Evolutionary conservation across 2,113 vertebrate species (phyloP).

Genomic region (Procapra przewalskii): DNA sequence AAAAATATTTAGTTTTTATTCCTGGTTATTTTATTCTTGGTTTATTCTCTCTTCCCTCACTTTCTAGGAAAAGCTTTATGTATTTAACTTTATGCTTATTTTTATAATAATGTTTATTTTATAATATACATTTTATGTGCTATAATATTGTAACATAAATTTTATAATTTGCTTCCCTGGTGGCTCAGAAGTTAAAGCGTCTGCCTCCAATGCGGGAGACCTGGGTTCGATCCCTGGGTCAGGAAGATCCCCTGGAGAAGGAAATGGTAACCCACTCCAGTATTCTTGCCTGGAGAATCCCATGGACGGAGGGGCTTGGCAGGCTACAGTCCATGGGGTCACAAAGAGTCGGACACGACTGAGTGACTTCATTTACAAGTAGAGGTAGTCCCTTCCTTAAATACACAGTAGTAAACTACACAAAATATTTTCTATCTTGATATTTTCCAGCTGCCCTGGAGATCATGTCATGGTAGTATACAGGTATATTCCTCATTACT

Average conservation of each 20-base stretch:
- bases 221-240: too few species aligned
- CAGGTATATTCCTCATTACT: not conserved
- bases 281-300: too few species aligned
- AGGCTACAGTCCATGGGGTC: too few species aligned
- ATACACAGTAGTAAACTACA: not conserved
- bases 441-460: not conserved
- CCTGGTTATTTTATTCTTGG: not conserved
- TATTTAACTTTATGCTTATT: not conserved
- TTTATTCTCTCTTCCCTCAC: not conserved
- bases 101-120: not conserved
- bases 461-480: not conserved
- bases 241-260: too few species aligned
- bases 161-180: not conserved
- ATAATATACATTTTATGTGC: not conserved
- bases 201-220: too few species aligned
- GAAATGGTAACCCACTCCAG: too few species aligned
- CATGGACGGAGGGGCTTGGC: too few species aligned
- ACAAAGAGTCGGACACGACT: too few species aligned
- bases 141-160: not conserved
- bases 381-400: not conserved
- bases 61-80: not conserved
- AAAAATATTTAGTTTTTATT: not conserved
- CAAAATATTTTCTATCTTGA: not conserved
- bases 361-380: too few species aligned
- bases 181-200: too few species aligned